These are phyloP conservation scores for Tragelaphus strepsiceros DNA, from an alignment of 2,113 vertebrate genomes.

Conservation along the genomic window DNA sequence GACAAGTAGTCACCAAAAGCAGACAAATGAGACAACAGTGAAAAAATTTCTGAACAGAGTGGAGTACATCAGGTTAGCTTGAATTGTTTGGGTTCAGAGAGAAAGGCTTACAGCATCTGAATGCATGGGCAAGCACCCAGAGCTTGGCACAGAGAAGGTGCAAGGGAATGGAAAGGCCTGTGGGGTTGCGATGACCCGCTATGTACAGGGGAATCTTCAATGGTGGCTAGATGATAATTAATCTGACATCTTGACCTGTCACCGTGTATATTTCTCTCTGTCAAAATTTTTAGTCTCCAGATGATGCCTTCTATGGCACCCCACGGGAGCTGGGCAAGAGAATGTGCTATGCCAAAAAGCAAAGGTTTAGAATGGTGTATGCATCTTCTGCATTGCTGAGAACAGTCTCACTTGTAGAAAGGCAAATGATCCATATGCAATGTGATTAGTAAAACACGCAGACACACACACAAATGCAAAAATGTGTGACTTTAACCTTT, in stretches of 20 bases:
- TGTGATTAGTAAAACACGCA: background rate
- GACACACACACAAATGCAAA: background rate
- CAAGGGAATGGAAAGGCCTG: accelerated
- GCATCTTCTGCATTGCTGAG: background rate
- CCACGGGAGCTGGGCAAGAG: background rate
- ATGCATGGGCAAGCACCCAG: accelerated
- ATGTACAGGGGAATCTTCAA: accelerated
- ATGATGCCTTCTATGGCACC: background rate
- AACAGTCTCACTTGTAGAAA: background rate
- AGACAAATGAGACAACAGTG: slow-evolving; percentile 15
- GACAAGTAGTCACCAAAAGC: slow-evolving; percentile 45
- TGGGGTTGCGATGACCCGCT: background rate
- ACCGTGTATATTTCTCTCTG: background rate
- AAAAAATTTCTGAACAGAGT: background rate
- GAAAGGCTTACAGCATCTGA: background rate
- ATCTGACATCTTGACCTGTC: background rate
- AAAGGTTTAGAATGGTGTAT: accelerated
- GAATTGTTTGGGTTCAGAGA: background rate
- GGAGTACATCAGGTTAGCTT: background rate
- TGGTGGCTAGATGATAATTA: background rate
- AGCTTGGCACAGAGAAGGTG: accelerated
- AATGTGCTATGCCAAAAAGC: background rate
- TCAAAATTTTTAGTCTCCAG: background rate
- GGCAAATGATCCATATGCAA: background rate
- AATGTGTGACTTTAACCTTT: background rate